Base-by-base conservation (phyloP, 2,113 vertebrate genomes). In the Chionodraco myersi region DNA sequence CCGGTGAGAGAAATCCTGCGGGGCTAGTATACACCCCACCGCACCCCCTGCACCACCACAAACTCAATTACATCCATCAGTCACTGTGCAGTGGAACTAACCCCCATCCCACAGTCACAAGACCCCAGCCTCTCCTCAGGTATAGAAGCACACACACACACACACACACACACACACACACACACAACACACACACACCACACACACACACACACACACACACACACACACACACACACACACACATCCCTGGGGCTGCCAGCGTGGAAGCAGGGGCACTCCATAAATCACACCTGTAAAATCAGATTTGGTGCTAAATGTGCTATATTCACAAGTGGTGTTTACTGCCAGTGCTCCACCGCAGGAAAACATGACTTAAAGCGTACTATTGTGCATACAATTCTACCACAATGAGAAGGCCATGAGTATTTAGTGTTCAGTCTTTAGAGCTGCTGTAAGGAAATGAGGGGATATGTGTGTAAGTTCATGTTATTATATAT, bases 271-370 rank as follows among this genome's bases (percentile, higher is more conserved):
- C 72, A 75, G 59, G 79, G 48, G 49, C 57, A 48, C 67, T 65
- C 80, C 82, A 89, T 92, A 93, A 94, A 90, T 93, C 82, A 91
- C 82, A 86, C 70, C 83, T 80, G 88, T 91, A 90, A 93, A 92
- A 90, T 79, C 74, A 87, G 84, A 88, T 90, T 90, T 89, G 85
- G 91, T 88, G 48, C 80, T 88, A 89, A 91, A 90, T 75, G 61
- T 89, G 53, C 75, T 79, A 81, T 80, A 87, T 89, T 90, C 87
- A 89, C 77, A 80, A 79, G 84, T 75, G 77, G 87, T 92, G 89
- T 92, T 93, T 92, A 91, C 80, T 77, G 83, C 86, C 70, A 30
- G 52, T 30, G 59, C 77, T 87, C 59, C 23, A 67, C 60, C 84
- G 75, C 72, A 69, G 76, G 78, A 88, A 89, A 87, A 89, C 71